Conservation (phyloP, 2,797 vertebrate genomes). For the Natrix natrix region DNA sequence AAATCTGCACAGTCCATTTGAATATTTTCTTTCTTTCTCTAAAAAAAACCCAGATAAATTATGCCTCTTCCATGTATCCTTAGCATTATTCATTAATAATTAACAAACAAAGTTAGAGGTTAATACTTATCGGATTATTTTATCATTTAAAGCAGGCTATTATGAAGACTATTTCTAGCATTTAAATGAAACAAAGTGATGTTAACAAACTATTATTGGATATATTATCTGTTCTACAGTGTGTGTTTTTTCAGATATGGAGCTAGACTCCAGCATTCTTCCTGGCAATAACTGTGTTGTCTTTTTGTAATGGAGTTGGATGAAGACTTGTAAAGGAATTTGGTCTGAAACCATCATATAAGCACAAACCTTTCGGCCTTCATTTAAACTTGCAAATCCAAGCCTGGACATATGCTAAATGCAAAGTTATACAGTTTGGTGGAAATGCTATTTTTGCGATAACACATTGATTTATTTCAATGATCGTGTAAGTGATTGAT, state of each 20-base stretch:
- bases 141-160: conserved; percentile 7
- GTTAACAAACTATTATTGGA: not conserved
- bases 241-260: not conserved
- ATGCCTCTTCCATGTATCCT: conserved; percentile 3
- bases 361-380: not conserved
- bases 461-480: not conserved
- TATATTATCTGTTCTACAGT: not conserved
- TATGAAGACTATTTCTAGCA: conserved; percentile 5
- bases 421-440: not conserved
- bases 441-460: not conserved
- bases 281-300: not conserved
- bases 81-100: conserved; percentile 20
- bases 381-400: not conserved
- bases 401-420: not conserved
- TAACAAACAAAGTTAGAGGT: conserved; percentile 30
- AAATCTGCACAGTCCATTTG: conserved; percentile 53
- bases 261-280: not conserved
- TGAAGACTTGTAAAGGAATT: not conserved
- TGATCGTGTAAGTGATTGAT: not conserved
- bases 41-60: conserved; percentile 36
- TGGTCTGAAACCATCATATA: not conserved
- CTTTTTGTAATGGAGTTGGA: not conserved
- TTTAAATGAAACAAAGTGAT: conserved; percentile 5
- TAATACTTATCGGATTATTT: not conserved
- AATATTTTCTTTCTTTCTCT: conserved; percentile 39